These are phyloP conservation scores for Baronia brevicornis DNA, from an alignment of 2,888 invertebrate species.

Conservation along the genomic window DNA sequence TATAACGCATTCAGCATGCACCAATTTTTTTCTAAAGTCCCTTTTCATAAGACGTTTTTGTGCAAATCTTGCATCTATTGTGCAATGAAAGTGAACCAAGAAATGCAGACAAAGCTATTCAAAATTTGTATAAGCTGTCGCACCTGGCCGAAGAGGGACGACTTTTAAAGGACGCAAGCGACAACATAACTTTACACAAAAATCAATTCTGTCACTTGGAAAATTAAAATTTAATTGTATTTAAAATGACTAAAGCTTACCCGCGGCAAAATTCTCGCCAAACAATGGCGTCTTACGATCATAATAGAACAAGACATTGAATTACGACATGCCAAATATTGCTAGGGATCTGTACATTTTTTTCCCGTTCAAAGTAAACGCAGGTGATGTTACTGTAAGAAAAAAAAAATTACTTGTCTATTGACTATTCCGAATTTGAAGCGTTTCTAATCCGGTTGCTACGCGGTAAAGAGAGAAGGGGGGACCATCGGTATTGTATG, in stretches of 20 bases:
- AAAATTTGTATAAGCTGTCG: constrained; percentile 42
- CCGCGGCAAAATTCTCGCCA: constrained; percentile 32
- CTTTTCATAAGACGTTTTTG: constrained; percentile 61
- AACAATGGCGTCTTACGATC: constrained; percentile 46
- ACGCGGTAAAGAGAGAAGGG: constrained; percentile 29
- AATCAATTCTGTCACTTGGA: constrained; percentile 50
- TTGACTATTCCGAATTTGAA: constrained; percentile 51
- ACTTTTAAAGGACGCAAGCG: constrained; percentile 37
- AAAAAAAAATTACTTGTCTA: constrained; percentile 64
- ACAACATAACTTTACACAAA: constrained; percentile 33
- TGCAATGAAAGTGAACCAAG: constrained; percentile 51
- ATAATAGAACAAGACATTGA: constrained; percentile 61
- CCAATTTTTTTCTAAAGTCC: constrained; percentile 42
- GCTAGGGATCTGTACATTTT: constrained; percentile 40
- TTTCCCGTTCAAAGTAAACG: constrained; percentile 47
- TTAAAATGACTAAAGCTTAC: constrained; percentile 38
- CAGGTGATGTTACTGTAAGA: constrained; percentile 64
- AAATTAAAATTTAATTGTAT: constrained; percentile 62
- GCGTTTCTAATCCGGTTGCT: constrained; percentile 50
- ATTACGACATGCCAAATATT: constrained; percentile 64
- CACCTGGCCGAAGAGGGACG: constrained; percentile 52
- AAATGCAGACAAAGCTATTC: constrained; percentile 42
- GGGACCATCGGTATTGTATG: constrained; percentile 18
- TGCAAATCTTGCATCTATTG: constrained; percentile 69
- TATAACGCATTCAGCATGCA: constrained; percentile 39